Base-by-base conservation (phyloP, 2,888 invertebrate species). In the Melitaea athalia region DNA sequence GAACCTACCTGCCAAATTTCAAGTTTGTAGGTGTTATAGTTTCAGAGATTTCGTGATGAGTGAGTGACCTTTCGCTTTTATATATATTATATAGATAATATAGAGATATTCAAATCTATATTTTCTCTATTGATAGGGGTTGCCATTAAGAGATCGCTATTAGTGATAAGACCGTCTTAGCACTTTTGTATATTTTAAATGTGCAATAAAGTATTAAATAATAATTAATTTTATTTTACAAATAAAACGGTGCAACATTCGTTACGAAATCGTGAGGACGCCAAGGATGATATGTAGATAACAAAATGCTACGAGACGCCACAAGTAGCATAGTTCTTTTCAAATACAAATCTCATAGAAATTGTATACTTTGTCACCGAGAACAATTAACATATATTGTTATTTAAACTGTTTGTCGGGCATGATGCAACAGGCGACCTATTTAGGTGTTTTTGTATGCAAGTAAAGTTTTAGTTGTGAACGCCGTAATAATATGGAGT, bases 331-430 rank as follows among this genome's bases (percentile, higher is more conserved):
- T 59, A 45, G 33, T 45, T 31, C 59, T 47, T 75, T 80, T 80
- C 79, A 78, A 76, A 80, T 72, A 75, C 74, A 78, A 76, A 78
- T 77, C 69, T 68, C 77, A 75, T 78, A 74, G 72, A 77, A 77
- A 75, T 63, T 47, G 42, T 60, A 73, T 71, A 71, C 67, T 74
- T 74, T 70, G 72, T 73, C 73, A 70, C 68, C 5, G 38, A 57
- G 52, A 68, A 55, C 69, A 74, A 72, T 76, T 77, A 74, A 70
- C 76, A 75, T 77, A 57, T 68, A 67, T 66, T 72, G 73, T 75
- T 76, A 52, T 55, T 43, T 33, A 42, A 60, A 45, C 31, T 62
- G 59, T 68, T 70, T 70, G 64, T 70, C 67, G 52, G 63, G 43
- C 49, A 17, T 67, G 66, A 67, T 62, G 66, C 61, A 67, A 67